Evolutionary conservation across 2,888 invertebrate species (phyloP).

Genomic region (Belgica antarctica): DNA sequence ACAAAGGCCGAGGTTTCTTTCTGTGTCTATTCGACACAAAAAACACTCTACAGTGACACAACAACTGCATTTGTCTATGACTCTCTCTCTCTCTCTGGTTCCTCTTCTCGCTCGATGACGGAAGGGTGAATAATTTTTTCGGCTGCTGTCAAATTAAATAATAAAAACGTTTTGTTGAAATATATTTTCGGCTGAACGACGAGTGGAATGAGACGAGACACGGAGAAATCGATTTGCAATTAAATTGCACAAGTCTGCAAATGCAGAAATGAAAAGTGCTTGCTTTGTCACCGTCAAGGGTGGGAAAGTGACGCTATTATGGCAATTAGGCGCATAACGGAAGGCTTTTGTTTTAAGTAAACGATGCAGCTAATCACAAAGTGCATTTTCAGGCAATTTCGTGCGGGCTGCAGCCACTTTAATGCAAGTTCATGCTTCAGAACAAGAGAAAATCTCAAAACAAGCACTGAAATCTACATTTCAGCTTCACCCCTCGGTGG

Average conservation of each 20-base stretch:
- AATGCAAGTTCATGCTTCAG: too few species aligned
- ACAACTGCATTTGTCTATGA: conserved; percentile 39
- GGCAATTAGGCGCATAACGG: conserved; percentile 2
- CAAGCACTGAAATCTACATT: too few species aligned
- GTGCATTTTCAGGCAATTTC: not conserved
- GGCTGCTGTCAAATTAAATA: conserved; percentile 13
- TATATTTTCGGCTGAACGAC: not conserved
- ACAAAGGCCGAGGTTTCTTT: not conserved
- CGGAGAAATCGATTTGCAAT: conserved; percentile 18
- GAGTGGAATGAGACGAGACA: not conserved
- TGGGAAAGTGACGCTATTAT: not conserved
- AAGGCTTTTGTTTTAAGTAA: too few species aligned
- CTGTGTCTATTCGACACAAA: not conserved
- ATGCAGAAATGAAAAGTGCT: conserved; percentile 1
- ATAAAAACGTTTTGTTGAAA: conserved; percentile 4
- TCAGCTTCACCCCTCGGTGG: not conserved
- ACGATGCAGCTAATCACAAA: not conserved
- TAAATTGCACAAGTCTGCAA: not conserved
- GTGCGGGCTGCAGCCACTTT: too few species aligned
- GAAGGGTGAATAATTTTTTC: conserved; percentile 39
- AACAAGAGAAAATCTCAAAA: too few species aligned
- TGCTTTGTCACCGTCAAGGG: not conserved
- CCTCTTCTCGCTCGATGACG: not conserved
- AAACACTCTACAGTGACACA: conserved; percentile 26
- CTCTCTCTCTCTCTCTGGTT: too few species aligned